Percentiles rank a stretch among this genome's conserved stretches.
These are phyloP conservation scores for Sula dactylatra DNA, from an alignment of 2,113 vertebrate species.

Conservation along the genomic window DNA sequence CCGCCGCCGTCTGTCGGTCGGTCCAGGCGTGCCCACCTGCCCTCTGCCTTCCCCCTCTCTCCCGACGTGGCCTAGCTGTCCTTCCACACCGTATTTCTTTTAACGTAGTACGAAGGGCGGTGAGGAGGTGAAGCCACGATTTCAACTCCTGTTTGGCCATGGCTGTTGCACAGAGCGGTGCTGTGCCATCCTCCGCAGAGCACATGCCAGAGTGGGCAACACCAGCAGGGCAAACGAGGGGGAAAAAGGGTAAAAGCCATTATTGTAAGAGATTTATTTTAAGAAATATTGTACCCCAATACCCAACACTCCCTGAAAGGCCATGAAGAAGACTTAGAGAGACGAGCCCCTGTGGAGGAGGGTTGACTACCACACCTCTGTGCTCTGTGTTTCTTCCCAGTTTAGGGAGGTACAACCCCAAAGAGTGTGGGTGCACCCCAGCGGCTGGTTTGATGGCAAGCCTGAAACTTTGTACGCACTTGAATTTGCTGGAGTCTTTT, in stretches of 20 bases:
- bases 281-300: neutral
- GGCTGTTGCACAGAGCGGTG: neutral
- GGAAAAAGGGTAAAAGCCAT: neutral
- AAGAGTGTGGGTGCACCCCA: accelerated
- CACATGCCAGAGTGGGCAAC: accelerated
- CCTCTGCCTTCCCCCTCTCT: no score
- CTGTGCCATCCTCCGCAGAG: accelerated
- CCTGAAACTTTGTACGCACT: neutral
- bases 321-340: neutral
- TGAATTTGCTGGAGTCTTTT: neutral
- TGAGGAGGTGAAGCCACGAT: accelerated
- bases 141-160: neutral
- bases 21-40: accelerated
- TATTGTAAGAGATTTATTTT: neutral
- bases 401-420: accelerated
- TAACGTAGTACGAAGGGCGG: neutral
- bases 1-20: accelerated
- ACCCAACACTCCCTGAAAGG: neutral
- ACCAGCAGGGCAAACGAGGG: neutral
- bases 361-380: neutral
- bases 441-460: neutral
- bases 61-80: accelerated
- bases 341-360: accelerated
- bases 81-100: neutral
- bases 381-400: neutral